Conservation (phyloP, 2,888 invertebrate species). For the Orthonychiurus folsomi region DNA sequence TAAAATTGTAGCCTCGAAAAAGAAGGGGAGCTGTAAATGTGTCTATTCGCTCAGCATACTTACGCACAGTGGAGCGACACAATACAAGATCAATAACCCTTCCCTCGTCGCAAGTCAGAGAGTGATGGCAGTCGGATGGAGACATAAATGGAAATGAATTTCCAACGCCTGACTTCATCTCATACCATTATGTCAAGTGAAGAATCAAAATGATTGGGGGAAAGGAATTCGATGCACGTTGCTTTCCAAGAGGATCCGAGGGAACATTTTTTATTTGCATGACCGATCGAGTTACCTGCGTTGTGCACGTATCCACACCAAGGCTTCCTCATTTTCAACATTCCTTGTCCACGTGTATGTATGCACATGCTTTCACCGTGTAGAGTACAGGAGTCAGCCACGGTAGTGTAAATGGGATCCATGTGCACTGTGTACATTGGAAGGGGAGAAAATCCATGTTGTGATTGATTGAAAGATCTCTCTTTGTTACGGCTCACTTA, state of each 20-base stretch:
- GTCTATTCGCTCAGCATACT: no score
- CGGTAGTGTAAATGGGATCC: no score
- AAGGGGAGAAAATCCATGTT: background rate
- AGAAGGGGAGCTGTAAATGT: no score
- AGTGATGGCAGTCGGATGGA: background rate
- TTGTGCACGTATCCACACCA: no score
- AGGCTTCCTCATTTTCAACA: no score
- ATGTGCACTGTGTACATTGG: no score
- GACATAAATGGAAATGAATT: background rate
- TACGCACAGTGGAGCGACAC: no score
- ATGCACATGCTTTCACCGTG: no score
- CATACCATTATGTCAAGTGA: slow-evolving; percentile 1
- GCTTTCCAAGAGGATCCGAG: background rate
- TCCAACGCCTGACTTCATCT: background rate
- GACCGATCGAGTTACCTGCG: no score
- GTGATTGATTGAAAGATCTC: slow-evolving; percentile 9
- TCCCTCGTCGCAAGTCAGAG: background rate
- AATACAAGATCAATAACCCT: background rate
- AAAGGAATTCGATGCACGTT: background rate
- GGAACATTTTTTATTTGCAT: background rate
- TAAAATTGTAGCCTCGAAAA: background rate
- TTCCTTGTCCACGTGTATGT: no score
- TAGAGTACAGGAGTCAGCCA: no score
- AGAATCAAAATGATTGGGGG: background rate
- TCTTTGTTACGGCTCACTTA: background rate